These are phyloP conservation scores for Pollenia griseotomentosa DNA, from an alignment of 2,888 invertebrate species.

Conservation along the genomic window DNA sequence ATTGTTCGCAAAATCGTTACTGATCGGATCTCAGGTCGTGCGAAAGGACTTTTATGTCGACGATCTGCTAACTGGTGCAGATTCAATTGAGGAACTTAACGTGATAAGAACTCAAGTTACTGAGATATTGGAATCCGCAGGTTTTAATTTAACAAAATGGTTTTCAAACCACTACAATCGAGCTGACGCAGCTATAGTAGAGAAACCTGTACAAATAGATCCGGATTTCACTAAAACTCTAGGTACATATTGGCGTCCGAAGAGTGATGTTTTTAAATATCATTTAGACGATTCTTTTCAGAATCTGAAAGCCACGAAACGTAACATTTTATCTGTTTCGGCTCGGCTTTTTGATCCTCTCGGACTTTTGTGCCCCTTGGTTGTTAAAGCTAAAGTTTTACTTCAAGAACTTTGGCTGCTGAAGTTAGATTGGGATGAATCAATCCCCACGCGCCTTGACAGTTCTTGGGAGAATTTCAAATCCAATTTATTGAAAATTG, in stretches of 20 bases:
- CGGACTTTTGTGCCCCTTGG: neutral
- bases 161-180: neutral
- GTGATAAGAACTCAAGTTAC: neutral
- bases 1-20: neutral
- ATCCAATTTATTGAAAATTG: slow-evolving; percentile 5
- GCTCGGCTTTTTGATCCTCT: slow-evolving; percentile 2
- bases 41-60: slow-evolving; percentile 37
- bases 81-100: neutral
- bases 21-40: neutral
- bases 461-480: slow-evolving; percentile 4
- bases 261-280: slow-evolving; percentile 34
- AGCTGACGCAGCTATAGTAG: neutral
- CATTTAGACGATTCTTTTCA: slow-evolving; percentile 21
- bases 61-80: slow-evolving; percentile 34
- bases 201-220: slow-evolving; percentile 7
- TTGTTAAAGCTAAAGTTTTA: neutral
- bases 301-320: neutral
- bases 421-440: slow-evolving; percentile 20
- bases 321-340: neutral
- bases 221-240: slow-evolving; percentile 7
- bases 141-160: slow-evolving; percentile 17
- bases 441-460: neutral
- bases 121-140: neutral
- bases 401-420: neutral
- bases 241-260: slow-evolving; percentile 38